Base-by-base conservation (phyloP, 2,888 invertebrate genomes). In the Polydrusus cervinus region DNA sequence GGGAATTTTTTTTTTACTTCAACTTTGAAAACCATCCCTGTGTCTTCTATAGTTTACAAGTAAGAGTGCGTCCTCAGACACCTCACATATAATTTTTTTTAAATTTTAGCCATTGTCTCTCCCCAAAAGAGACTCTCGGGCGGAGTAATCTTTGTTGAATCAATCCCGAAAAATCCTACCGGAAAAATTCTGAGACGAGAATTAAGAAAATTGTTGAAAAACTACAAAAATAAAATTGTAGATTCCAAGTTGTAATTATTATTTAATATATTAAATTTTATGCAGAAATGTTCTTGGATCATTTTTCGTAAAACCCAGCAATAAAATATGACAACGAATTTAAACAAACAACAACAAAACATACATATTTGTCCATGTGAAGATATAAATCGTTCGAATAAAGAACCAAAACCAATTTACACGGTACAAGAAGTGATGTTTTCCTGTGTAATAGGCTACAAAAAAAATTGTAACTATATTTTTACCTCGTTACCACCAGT, bases 91-190 rank as follows among this genome's bases (percentile, higher is more conserved):
- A 9, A 34, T 34, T 34, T 3, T 34, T 34, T 34, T 34, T 34
- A 7, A 25, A 13, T 60, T 69, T n/a, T 40, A 69, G 73, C 10
- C 3, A 91, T 92, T 86, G 94, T 96, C 0, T 92, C 95, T 0
- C 89, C 92, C 8, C 95, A 93, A 84, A 97, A 97, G 84, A 90
- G 90, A 80, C 88, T 97, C 18, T 82, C 78, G 25, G 90, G 88
- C 1, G 88, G 91, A 1, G 87, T 92, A 18, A 87, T 88, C 68
- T 86, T 91, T 78, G 84, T 91, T 2, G 87, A 89, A 0, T 81
- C 84, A 16, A 90, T 92, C 79, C 92, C 92, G 0, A 91, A 90
- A 83, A 90, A 88, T 74, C 84, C 89, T 0, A 86, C 90, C 0
- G 92, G 92, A n/a, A 92, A 92, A 85, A 91, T 92, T 69, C 84